These are phyloP conservation scores for Athalia rosae DNA, from an alignment of 2,888 invertebrate genomes.

Conservation along the genomic window DNA sequence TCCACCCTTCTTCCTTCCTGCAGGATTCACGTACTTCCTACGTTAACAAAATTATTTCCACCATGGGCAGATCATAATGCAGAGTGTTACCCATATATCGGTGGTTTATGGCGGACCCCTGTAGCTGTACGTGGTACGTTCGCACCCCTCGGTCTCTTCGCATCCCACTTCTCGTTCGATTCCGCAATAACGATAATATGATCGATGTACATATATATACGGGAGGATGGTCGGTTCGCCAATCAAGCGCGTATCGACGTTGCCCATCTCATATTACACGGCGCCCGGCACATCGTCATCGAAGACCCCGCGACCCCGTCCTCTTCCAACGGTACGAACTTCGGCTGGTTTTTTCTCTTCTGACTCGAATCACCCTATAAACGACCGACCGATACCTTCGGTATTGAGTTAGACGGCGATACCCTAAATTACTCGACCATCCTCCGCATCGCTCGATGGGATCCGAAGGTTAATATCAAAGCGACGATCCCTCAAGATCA, in stretches of 20 bases:
- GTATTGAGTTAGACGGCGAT: constrained; percentile 65
- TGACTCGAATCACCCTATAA: constrained; percentile 60
- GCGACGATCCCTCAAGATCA: not conserved
- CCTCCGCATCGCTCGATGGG: constrained; percentile 30
- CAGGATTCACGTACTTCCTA: not conserved
- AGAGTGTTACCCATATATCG: not conserved
- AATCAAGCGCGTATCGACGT: constrained; percentile 54
- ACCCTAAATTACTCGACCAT: constrained; percentile 61
- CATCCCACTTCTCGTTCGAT: not conserved
- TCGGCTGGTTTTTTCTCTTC: constrained; percentile 16
- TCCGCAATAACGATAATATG: constrained; percentile 54
- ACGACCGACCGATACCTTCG: constrained; percentile 60
- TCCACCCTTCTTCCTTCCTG: not conserved
- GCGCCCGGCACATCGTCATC: constrained; percentile 31
- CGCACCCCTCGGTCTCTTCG: not conserved
- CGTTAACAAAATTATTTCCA: constrained; percentile 26
- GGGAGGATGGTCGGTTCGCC: constrained; percentile 54
- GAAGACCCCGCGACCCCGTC: constrained; percentile 37
- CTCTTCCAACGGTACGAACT: constrained; percentile 35
- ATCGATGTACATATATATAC: constrained; percentile 56
- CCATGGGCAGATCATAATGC: too few species aligned
- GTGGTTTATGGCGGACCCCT: not conserved
- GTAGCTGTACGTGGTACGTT: not conserved
- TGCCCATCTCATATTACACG: constrained; percentile 13
- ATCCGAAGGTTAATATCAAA: constrained; percentile 11